These are phyloP conservation scores for Cyprinodon brontotheroides DNA, from an alignment of 2,113 vertebrate species.

Conservation along the genomic window DNA sequence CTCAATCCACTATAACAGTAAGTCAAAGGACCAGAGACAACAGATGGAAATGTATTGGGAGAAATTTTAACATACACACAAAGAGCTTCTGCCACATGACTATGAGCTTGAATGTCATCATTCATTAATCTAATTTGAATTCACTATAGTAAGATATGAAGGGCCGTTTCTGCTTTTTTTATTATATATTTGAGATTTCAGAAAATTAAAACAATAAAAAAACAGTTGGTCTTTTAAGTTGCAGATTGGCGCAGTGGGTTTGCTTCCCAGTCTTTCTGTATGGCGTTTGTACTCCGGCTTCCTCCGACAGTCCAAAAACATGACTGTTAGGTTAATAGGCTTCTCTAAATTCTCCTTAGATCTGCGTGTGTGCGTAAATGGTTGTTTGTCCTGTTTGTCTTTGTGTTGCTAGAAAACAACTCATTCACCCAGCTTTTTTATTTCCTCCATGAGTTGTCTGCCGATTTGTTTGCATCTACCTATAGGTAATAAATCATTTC, in stretches of 20 bases:
- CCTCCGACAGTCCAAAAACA: too few relatives aligned
- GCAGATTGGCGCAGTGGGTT: too few relatives aligned
- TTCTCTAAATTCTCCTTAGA: too few relatives aligned
- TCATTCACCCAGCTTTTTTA: not conserved
- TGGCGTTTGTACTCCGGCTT: too few relatives aligned
- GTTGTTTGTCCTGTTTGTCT: too few relatives aligned
- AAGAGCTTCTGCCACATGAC: conserved; percentile 13
- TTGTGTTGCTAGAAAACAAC: not conserved
- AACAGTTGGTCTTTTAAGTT: not conserved
- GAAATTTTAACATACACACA: conserved; percentile 21
- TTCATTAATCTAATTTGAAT: conserved; percentile 46
- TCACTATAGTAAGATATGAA: conserved; percentile 41
- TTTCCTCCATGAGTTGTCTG: not conserved
- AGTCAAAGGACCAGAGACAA: conserved; percentile 18
- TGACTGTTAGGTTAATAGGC: too few relatives aligned
- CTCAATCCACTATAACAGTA: conserved; percentile 6
- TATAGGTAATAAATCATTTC: not conserved
- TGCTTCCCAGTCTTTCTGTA: too few relatives aligned
- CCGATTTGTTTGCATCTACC: not conserved
- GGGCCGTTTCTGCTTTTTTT: conserved; percentile 33
- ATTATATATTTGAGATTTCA: conserved; percentile 34
- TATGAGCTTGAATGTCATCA: conserved; percentile 34
- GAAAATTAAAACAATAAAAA: conserved; percentile 5
- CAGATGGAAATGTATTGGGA: conserved; percentile 10
- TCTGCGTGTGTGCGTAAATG: too few relatives aligned